Evolutionary conservation across 2,888 invertebrate genomes (phyloP), one percentile per base, ranked within the genome.

Genomic region (Omphaloscelis lunosa): DNA sequence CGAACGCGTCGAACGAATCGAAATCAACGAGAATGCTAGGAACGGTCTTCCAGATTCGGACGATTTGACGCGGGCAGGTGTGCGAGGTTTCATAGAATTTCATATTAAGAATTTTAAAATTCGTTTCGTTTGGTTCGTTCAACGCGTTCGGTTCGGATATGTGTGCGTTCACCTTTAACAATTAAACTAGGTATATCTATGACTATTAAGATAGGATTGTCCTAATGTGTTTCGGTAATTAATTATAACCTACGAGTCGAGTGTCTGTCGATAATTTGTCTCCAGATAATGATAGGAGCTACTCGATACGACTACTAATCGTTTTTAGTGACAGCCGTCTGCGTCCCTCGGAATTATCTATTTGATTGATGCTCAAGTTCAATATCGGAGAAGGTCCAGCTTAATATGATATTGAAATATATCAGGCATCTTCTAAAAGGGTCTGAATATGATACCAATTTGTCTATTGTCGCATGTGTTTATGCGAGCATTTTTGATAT

Each of bases 311-410:
- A 20, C 20, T 75, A 53, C 6, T 2, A 34, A 23, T 61, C 48
- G 20, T 82, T 61, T 62, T 69, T 77, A 83, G 61, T 53, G 29
- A 51, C 58, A 59, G 45, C 17, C 2, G 2, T 17, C 20, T 23
- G 27, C 8, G 56, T 51, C 20, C 34, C n/a, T 61, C 45, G 12
- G 2, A 69, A 73, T 71, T 20, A 63, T n/a, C n/a, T 15, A 12
- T 61, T 71, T 84, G 45, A 79, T 79, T 84, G 45, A 62, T 51
- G 39, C 9, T 68, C 34, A 56, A 71, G 41, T 61, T 74, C 9
- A 34, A 12, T 39, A 45, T 6, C 11, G 8, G 6, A 20, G 9
- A 48, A 20, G 27, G 2, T 48, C 15, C 17, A 27, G 27, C 27
- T 6, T 58, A 27, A 58, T 15, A 58, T 41, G 7, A 48, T 9